A percentile compares a stretch with the other conserved stretches of the same genome.
phyloP scores from a whole-genome alignment of 2,888 invertebrate genomes.

The Agrochola circellaris region DNA sequence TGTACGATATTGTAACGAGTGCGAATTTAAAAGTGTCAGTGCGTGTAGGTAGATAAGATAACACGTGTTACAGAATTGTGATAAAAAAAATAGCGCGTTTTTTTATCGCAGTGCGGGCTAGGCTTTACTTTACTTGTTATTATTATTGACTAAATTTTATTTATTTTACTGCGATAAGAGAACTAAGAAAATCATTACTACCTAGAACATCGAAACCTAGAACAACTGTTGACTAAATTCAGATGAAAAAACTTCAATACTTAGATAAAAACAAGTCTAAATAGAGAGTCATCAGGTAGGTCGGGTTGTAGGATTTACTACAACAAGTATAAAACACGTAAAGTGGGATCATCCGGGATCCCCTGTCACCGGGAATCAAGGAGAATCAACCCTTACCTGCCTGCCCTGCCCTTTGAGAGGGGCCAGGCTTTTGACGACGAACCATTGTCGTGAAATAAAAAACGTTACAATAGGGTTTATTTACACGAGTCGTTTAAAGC shows the following conservation, averaged over 20 bases:
- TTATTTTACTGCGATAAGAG: not conserved
- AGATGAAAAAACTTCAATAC: not conserved
- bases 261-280: not conserved
- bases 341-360: constrained; percentile 78
- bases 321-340: constrained; percentile 67
- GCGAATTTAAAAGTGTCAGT: too few species aligned
- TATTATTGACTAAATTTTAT: not conserved
- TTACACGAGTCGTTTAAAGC: constrained; percentile 70
- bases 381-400: constrained; percentile 76
- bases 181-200: not conserved
- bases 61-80: too few species aligned
- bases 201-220: not conserved
- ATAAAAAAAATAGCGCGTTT: too few species aligned
- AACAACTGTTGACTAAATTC: too few species aligned
- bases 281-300: constrained; percentile 45
- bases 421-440: constrained; percentile 80
- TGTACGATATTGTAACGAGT: too few species aligned
- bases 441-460: constrained; percentile 76
- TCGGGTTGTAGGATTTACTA: constrained; percentile 59
- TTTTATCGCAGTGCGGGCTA: too few species aligned
- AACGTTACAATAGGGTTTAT: constrained; percentile 73
- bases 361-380: constrained; percentile 77
- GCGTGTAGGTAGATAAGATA: too few species aligned
- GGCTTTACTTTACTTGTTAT: not conserved
- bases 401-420: constrained; percentile 77